Evolutionary conservation across 2,113 vertebrate genomes (phyloP), one percentile per base, ranked within the genome.

Genomic region (Galbula dea): DNA sequence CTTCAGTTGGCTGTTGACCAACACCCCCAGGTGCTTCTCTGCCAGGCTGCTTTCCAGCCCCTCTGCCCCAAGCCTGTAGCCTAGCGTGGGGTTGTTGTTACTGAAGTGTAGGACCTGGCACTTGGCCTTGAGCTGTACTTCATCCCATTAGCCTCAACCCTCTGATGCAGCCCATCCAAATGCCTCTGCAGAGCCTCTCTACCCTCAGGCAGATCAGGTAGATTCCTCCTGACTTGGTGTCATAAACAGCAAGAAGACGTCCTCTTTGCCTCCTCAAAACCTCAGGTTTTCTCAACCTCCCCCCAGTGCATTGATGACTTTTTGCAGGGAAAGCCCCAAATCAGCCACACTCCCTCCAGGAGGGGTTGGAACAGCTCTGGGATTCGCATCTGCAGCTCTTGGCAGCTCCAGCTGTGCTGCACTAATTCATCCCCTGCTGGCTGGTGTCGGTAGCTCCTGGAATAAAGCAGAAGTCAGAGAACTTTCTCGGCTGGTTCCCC

Each of bases 381-480:
- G 84, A 87, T 72, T 68, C 13, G 1, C 66, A 65, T 45, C 78
- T 72, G 55, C 72, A 92, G 93, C 63, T 52, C 7, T 18, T 1
- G 29, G 78, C 37, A 87, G 75, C 91, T 83, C 78, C 82, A 93
- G 82, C 91, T 89, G 82, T 17, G 63, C 89, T 61, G 71, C 71
- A 94, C 71, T 83, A 61, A 89, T 87, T 76, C 85, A 77, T 74
- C 75, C 54, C 85, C 83, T 1, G 9, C 52, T 1, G 5, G 61
- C 0, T 8, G 77, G 80, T 51, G 48, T 74, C 89, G 59, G 81
- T 59, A 88, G 83, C 85, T 94, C 72, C 79, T 91, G 79, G 72
- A 95, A 63, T 55, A 91, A 93, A 86, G 76, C 29, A 86, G 29
- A 90, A 94, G 32, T 58, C 11, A 20, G 48, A 80, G 83, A 95